These are phyloP conservation scores for Cryptoleucopteryx plumbea DNA, from an alignment of 2,113 vertebrate genomes.

Conservation along the genomic window DNA sequence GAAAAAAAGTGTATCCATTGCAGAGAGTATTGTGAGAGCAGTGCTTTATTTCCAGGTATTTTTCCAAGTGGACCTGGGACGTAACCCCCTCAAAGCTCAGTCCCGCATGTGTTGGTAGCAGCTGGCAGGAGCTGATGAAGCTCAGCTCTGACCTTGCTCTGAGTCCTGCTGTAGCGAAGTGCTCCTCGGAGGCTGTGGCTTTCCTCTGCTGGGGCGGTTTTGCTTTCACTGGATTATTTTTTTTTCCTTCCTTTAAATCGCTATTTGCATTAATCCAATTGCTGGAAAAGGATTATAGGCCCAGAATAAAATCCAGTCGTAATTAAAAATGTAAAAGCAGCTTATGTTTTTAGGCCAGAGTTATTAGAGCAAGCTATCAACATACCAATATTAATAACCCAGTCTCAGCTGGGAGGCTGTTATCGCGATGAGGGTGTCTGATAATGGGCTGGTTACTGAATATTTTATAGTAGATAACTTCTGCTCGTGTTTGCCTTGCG, in stretches of 20 bases:
- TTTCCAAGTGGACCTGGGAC: background rate
- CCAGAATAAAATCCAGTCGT: background rate
- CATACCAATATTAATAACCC: background rate
- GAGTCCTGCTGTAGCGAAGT: rapidly evolving
- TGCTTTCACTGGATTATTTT: background rate
- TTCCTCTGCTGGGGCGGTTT: background rate
- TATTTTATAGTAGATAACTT: background rate
- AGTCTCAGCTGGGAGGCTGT: background rate
- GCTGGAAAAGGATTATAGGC: constrained; percentile 26
- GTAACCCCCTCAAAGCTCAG: background rate
- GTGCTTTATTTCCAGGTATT: background rate
- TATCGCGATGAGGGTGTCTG: background rate
- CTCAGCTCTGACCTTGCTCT: rapidly evolving
- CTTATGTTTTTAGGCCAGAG: constrained; percentile 59
- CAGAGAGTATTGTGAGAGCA: background rate
- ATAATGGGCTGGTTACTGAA: background rate
- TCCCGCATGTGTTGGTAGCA: background rate
- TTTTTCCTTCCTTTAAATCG: background rate
- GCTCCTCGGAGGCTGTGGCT: background rate
- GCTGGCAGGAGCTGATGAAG: background rate
- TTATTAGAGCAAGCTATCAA: constrained; percentile 24
- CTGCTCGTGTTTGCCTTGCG: background rate
- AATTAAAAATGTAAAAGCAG: constrained; percentile 50
- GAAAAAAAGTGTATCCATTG: background rate
- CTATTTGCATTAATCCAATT: constrained; percentile 53